Conservation (phyloP, 2,113 vertebrate species). For the Eurystomus gularis region DNA sequence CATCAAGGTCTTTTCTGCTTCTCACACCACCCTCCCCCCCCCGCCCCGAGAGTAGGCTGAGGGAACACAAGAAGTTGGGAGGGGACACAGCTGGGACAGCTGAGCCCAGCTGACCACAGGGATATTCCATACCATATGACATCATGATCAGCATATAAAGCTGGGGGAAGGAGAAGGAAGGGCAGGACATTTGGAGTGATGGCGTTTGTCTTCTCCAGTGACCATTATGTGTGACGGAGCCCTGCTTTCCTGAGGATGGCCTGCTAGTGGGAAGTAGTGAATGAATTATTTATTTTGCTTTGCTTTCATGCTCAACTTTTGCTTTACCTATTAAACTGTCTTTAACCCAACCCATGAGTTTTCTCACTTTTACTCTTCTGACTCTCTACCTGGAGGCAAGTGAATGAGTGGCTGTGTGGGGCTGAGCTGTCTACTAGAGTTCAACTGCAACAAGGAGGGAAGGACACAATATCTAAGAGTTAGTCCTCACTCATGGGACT, state of each 20-base stretch:
- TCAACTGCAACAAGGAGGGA: not conserved
- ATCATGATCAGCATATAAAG: not conserved
- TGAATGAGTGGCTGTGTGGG: fast-evolving
- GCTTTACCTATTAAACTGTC: not conserved
- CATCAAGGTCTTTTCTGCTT: not conserved
- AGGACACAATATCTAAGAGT: not conserved
- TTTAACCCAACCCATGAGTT: not conserved
- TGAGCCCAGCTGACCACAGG: not conserved
- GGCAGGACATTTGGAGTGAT: fast-evolving
- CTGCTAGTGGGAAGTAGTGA: not conserved
- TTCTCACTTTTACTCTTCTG: not conserved
- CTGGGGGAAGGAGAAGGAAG: too few relatives aligned
- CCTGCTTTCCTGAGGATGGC: not conserved
- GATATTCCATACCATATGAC: not conserved
- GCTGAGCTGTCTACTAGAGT: not conserved
- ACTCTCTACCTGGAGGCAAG: not conserved
- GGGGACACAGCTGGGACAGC: not conserved
- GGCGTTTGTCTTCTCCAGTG: not conserved
- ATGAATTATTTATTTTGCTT: not conserved
- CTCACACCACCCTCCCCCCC: not conserved
- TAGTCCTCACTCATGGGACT: not conserved
- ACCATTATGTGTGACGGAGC: fast-evolving
- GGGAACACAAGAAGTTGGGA: not conserved
- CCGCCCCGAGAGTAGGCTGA: not conserved
- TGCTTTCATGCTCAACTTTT: not conserved